Evolutionary conservation across 2,113 vertebrate genomes (phyloP).

Genomic region (Panurus biarmicus): DNA sequence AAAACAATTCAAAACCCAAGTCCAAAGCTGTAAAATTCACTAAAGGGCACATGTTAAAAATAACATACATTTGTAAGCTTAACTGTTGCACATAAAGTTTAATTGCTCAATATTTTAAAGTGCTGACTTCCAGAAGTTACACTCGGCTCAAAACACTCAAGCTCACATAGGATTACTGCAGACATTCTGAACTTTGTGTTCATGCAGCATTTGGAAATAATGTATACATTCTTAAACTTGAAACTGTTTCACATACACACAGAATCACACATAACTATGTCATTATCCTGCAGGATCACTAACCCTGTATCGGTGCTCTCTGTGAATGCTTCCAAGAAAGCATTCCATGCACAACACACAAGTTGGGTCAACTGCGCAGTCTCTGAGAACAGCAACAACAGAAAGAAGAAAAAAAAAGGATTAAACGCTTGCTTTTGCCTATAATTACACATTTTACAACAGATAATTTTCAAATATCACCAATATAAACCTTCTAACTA

Average conservation of each 20-base stretch:
- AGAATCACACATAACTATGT: neutral
- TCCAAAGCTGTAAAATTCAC: neutral
- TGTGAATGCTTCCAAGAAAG: constrained; percentile 92
- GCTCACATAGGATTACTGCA: neutral
- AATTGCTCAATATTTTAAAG: neutral
- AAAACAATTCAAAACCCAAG: neutral
- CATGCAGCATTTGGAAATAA: neutral
- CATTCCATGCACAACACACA: constrained; percentile 98
- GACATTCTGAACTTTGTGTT: neutral
- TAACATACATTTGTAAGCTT: neutral
- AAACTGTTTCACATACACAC: neutral
- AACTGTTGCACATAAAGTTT: neutral
- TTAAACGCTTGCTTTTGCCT: constrained; percentile 8
- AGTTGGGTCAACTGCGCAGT: constrained; percentile 95
- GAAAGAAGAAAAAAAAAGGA: neutral
- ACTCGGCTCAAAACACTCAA: neutral
- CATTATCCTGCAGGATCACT: constrained; percentile 37
- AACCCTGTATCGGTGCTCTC: constrained; percentile 95
- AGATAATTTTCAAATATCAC: neutral
- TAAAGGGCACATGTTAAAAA: neutral
- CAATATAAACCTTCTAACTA: neutral
- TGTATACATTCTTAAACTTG: neutral
- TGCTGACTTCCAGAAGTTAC: neutral
- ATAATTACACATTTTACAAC: neutral
- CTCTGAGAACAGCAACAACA: constrained; percentile 70